Evolutionary conservation across 2,888 invertebrate species (phyloP).

Genomic region (Ophion ventricosus): DNA sequence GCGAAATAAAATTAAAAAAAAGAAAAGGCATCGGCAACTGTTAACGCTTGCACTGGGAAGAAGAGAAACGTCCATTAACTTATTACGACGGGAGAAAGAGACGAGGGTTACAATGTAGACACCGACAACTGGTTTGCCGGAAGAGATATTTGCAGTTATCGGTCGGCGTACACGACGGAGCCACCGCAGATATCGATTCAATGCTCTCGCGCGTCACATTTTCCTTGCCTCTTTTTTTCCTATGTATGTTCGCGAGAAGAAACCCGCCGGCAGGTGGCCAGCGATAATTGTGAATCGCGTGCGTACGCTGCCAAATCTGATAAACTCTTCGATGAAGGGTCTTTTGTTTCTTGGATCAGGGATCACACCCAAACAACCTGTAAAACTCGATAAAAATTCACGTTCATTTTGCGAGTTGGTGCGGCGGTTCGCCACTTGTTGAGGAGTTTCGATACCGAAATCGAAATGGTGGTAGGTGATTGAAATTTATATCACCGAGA

Average conservation of each 20-base stretch:
- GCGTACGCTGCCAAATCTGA: neutral
- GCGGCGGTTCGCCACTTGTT: too few relatives aligned
- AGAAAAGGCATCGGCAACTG: neutral
- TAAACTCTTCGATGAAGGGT: neutral
- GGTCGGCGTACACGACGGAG: conserved; percentile 12
- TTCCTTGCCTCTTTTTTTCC: neutral
- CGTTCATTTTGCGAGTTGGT: too few relatives aligned
- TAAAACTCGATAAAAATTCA: too few relatives aligned
- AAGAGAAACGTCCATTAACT: conserved; percentile 12
- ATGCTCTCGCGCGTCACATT: conserved; percentile 25
- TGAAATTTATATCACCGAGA: too few relatives aligned
- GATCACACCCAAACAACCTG: neutral
- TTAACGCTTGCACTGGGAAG: neutral
- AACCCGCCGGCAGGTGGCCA: neutral
- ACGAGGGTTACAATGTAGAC: neutral
- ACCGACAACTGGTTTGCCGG: conserved; percentile 28
- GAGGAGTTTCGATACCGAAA: too few relatives aligned
- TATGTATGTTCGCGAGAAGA: neutral
- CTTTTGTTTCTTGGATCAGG: neutral
- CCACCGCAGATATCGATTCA: conserved; percentile 38
- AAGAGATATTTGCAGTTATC: neutral
- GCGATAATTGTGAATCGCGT: neutral
- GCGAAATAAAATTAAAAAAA: neutral
- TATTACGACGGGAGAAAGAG: neutral
- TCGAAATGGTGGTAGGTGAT: too few relatives aligned